A percentile compares a stretch with the other conserved stretches of the same genome.
Conservation (phyloP, 2,888 invertebrate genomes). For the Epinotia bilunana region DNA sequence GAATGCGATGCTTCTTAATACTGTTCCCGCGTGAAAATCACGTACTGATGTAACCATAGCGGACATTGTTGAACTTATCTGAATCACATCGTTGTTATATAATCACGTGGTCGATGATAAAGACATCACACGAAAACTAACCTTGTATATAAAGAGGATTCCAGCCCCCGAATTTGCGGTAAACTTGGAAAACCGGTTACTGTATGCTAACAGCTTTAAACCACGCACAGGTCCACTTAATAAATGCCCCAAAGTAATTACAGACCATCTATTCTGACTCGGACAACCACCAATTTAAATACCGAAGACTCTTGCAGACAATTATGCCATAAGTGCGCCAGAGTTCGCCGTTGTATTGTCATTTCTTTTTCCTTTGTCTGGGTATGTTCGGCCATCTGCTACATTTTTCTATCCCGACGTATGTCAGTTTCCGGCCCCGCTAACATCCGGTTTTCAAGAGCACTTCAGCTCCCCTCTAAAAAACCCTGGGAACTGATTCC, state of each 20-base stretch:
- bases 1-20: constrained; percentile 36
- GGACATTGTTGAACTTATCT: constrained; percentile 34
- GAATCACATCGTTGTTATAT: constrained; percentile 48
- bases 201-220: constrained; percentile 1
- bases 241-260: constrained; percentile 58
- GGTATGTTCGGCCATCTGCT: constrained; percentile 69
- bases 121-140: not conserved
- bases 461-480: constrained; percentile 65
- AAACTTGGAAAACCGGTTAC: not conserved
- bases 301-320: constrained; percentile 51
- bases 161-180: constrained; percentile 2
- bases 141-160: not conserved
- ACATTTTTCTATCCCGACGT: constrained; percentile 64
- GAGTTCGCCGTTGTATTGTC: constrained; percentile 47
- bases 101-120: constrained; percentile 40
- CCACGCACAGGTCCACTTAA: constrained; percentile 33
- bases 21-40: constrained; percentile 45
- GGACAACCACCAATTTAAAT: constrained; percentile 58
- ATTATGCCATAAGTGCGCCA: constrained; percentile 58
- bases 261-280: constrained; percentile 55
- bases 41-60: constrained; percentile 49
- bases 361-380: constrained; percentile 62
- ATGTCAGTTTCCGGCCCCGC: constrained; percentile 76
- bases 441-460: constrained; percentile 75
- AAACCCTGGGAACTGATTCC: constrained; percentile 60